Percentiles rank a stretch among this genome's conserved stretches.
Evolutionary conservation across 2,888 invertebrate species (phyloP).

Genomic region (Bombyx huttoni): DNA sequence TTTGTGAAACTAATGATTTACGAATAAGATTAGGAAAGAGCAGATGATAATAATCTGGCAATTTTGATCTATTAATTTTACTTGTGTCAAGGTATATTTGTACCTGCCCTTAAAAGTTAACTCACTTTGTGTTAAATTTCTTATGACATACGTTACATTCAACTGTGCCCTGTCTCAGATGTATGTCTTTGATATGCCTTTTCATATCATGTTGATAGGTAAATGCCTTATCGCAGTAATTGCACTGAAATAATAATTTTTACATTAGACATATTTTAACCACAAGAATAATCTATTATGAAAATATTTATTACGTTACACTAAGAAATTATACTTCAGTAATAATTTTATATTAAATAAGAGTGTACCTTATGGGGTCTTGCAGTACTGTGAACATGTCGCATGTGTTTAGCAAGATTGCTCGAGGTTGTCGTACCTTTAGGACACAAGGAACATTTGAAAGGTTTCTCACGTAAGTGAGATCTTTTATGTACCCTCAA

Average conservation of each 20-base stretch:
- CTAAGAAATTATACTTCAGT: neutral
- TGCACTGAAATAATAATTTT: conserved; percentile 36
- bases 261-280: neutral
- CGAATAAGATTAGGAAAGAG: too few relatives aligned
- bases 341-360: neutral
- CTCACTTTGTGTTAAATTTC: conserved; percentile 61
- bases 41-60: too few relatives aligned
- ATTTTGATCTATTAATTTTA: too few relatives aligned
- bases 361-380: conserved; percentile 49
- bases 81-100: neutral
- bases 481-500: conserved; percentile 54
- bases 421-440: conserved; percentile 54
- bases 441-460: conserved; percentile 50
- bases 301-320: neutral
- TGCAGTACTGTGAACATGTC: conserved; percentile 52
- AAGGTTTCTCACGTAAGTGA: conserved; percentile 52
- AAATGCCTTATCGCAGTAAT: conserved; percentile 58
- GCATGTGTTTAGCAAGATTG: conserved; percentile 55
- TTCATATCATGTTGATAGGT: conserved; percentile 59
- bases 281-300: neutral
- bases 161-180: conserved; percentile 52
- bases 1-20: too few relatives aligned
- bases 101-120: conserved; percentile 1
- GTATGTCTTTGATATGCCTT: conserved; percentile 53
- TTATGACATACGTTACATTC: conserved; percentile 58